Base-by-base conservation (phyloP, 2,797 vertebrate species). In the Neosalanx taihuensis region DNA sequence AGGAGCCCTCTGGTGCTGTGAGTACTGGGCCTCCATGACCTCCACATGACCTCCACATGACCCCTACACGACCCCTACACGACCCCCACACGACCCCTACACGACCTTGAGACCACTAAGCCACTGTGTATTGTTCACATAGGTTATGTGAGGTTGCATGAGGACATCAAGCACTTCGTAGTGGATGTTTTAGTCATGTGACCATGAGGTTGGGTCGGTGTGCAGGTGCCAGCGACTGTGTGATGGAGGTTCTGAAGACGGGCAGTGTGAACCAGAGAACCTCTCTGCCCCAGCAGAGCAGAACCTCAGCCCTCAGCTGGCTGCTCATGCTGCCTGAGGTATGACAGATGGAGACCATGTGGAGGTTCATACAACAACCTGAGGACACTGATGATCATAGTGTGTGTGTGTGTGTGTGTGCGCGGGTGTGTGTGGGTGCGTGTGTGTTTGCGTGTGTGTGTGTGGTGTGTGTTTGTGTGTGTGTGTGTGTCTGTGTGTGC, bases 1-100 rank as follows among this genome's bases (percentile, higher is more conserved):
- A 0, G 84, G 88, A 23, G 83, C 76, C 0, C 91, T 99, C 57
- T 97, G 97, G 95, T 98, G 95, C 91, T 97, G 98, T 99, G 87
- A 94, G 98, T 96, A 69, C 13, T 5, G 13, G 51, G 13, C 5
- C 51, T 3, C 4, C 1, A 53, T 6, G 5, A 41, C 17, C 4
- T 35, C 12, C 69, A 49, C 18, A 23, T 5, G 0, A 18, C 18
- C 59, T 49, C 31, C 67, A 74, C 23, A 70, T 35, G 35, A 33
- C 17, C 10, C 51, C 57, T 20, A 18, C 56, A 66, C 62, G 29
- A 9, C 53, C 51, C 4, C 26, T 7, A 46, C 20, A 6, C 29
- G 20, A 57, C 7, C 33, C 20, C 17, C 7, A 64, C 10, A 7
- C 9, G 7, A 57, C 49, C 9, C 12, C 6, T 6, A 51, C 33